Percentiles rank a stretch among this genome's conserved stretches.
Evolutionary conservation across 1,140 invertebrate species (phyloP).

Genomic region (Tribolium castaneum): DNA sequence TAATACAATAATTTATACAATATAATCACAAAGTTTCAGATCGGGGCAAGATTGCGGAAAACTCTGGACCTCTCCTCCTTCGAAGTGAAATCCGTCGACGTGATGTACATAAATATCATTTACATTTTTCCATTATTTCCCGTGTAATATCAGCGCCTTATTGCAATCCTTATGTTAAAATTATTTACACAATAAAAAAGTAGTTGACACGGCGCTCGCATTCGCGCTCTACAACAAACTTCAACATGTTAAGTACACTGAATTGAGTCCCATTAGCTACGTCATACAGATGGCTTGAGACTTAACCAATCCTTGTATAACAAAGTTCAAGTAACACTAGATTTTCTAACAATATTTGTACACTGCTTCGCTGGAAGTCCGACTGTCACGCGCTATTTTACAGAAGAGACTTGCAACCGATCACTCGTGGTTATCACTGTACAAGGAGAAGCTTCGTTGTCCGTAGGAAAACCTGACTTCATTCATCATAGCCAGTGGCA

Average conservation of each 20-base stretch:
- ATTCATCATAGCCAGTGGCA: constrained; percentile 41
- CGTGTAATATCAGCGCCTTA: constrained; percentile 41
- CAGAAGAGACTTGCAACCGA: constrained; percentile 14
- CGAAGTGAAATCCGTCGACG: constrained; percentile 29
- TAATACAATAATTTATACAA: constrained; percentile 57
- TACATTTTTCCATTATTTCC: constrained; percentile 31
- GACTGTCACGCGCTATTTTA: constrained; percentile 4
- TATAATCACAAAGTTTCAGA: constrained; percentile 51
- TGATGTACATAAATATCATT: constrained; percentile 42
- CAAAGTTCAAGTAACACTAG: constrained; percentile 41
- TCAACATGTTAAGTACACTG: constrained; percentile 45
- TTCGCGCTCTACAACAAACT: constrained; percentile 40
- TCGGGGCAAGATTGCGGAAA: constrained; percentile 28
- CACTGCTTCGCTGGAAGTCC: constrained; percentile 34
- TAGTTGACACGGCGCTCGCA: constrained; percentile 33
- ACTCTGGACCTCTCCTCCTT: constrained; percentile 23
- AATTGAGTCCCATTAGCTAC: constrained; percentile 41
- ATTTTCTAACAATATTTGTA: constrained; percentile 47
- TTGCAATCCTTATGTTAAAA: constrained; percentile 38
- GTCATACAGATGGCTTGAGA: constrained; percentile 34
- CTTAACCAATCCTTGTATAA: constrained; percentile 31
- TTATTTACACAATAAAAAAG: constrained; percentile 43
- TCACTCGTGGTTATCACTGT: constrained; percentile 47
- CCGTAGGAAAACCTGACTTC: constrained; percentile 47
- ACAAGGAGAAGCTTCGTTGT: constrained; percentile 50